Percentiles rank a stretch among this genome's conserved stretches.
These are phyloP conservation scores for Lamprologus speciosus DNA, from an alignment of 2,113 vertebrate species.

Conservation along the genomic window DNA sequence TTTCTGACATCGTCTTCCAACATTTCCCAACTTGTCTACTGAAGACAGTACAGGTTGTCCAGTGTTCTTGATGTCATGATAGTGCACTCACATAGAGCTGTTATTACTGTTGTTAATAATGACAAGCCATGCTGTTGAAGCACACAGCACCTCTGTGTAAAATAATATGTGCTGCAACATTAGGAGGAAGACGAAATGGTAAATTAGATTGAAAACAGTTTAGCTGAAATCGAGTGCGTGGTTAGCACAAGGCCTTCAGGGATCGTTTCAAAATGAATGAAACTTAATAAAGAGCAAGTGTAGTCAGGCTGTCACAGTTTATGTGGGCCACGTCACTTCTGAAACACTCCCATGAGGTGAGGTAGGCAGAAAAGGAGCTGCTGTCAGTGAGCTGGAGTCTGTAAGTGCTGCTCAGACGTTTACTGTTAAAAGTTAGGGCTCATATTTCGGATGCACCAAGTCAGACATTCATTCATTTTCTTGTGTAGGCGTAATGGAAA, in stretches of 20 bases:
- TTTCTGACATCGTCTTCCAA: background rate
- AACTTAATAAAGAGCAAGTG: background rate
- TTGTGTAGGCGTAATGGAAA: background rate
- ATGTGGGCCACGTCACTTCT: background rate
- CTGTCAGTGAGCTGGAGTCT: background rate
- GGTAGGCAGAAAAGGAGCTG: background rate
- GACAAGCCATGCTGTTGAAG: background rate
- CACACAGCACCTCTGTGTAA: background rate
- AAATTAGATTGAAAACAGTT: background rate
- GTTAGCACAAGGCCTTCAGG: background rate
- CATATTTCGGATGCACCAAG: background rate
- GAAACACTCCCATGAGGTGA: background rate
- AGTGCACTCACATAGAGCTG: background rate
- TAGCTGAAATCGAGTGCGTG: background rate
- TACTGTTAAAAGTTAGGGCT: background rate
- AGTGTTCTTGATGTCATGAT: background rate
- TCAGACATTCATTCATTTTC: background rate
- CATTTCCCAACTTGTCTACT: background rate
- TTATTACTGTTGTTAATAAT: background rate
- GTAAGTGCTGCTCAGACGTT: background rate
- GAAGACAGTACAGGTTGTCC: background rate
- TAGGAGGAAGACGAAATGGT: background rate
- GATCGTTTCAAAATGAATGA: rapidly evolving
- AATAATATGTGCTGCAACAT: background rate
- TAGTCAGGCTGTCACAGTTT: background rate